Evolutionary conservation across 2,888 invertebrate species (phyloP).

Genomic region (Oscheius sp.): DNA sequence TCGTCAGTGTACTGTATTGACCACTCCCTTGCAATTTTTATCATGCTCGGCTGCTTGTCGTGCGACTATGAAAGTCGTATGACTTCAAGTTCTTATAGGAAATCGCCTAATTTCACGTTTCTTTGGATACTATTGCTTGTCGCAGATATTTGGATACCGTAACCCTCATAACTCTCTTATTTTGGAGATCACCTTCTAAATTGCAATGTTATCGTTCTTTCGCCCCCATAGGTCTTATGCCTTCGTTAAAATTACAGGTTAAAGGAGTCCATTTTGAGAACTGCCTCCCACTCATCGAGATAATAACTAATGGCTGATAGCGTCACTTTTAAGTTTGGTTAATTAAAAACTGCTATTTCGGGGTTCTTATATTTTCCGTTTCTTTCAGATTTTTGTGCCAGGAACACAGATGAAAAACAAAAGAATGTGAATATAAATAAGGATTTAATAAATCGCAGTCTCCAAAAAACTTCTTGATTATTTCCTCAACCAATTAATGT

Average conservation of each 20-base stretch:
- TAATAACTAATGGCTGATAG: slow-evolving; percentile 8
- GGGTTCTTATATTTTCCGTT: no score
- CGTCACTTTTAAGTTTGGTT: no score
- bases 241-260: slow-evolving; percentile 10
- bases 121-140: background rate
- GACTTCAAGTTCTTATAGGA: background rate
- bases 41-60: background rate
- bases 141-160: slow-evolving; percentile 2
- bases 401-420: no score
- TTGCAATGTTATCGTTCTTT: background rate
- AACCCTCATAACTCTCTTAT: slow-evolving; percentile 6
- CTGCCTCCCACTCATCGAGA: slow-evolving; percentile 22
- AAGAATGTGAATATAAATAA: no score
- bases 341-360: background rate
- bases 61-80: no score
- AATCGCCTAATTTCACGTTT: background rate
- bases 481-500: no score
- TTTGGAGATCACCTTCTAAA: background rate
- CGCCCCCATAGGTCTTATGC: slow-evolving; percentile 18
- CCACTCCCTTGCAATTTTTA: background rate
- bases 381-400: no score
- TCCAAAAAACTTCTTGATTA: no score
- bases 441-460: no score
- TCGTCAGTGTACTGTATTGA: background rate
- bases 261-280: background rate